A percentile compares a stretch with the other conserved stretches of the same genome.
These are phyloP conservation scores for Berghia stephanieae DNA, from an alignment of 1,140 invertebrate genomes.

Conservation along the genomic window DNA sequence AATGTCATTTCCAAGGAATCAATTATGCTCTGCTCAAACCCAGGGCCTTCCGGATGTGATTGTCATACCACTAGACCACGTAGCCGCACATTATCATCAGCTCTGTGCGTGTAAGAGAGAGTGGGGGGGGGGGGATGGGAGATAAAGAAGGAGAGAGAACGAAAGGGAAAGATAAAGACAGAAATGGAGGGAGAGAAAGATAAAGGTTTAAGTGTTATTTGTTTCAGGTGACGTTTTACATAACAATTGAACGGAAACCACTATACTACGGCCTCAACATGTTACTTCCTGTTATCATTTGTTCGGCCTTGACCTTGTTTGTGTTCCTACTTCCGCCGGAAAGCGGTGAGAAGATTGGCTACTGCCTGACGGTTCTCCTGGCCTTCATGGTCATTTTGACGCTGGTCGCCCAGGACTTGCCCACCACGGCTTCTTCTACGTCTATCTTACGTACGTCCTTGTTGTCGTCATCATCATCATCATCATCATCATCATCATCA, in stretches of 20 bases:
- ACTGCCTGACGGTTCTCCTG: constrained; percentile 41
- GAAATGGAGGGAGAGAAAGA: not conserved
- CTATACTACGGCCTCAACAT: constrained; percentile 41
- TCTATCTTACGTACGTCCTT: constrained; percentile 35
- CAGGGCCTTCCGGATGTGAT: no score
- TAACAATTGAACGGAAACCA: constrained; percentile 33
- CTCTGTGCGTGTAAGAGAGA: no score
- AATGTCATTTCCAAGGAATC: no score
- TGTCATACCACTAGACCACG: no score
- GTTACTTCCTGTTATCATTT: constrained; percentile 41
- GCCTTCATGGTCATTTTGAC: constrained; percentile 45
- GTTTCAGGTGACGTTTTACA: constrained; percentile 36
- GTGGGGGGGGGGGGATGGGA: no score
- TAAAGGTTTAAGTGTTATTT: not conserved
- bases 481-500: not conserved
- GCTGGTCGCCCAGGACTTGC: constrained; percentile 41
- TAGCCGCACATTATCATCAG: no score
- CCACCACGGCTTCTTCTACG: constrained; percentile 38
- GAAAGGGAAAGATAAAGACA: not conserved
- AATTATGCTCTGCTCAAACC: no score
- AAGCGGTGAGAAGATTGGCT: constrained; percentile 46
- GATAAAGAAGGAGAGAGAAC: not conserved
- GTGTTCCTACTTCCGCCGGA: constrained; percentile 45
- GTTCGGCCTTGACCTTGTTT: constrained; percentile 35
- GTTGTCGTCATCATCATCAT: not conserved